These are phyloP conservation scores for Tryphoninae sp. DNA, from an alignment of 2,888 invertebrate genomes.

Conservation along the genomic window DNA sequence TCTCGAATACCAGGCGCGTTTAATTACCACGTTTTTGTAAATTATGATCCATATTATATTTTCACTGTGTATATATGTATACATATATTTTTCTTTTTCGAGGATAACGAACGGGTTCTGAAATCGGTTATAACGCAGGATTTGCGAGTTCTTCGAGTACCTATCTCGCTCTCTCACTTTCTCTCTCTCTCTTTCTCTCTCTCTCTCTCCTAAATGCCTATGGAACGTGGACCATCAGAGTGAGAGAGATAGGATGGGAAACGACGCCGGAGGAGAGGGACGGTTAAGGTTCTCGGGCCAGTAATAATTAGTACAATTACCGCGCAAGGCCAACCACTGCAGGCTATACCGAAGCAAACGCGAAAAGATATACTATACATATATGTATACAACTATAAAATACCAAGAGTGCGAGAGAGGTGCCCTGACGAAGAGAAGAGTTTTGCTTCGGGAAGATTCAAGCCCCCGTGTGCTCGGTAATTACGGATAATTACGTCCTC, in stretches of 20 bases:
- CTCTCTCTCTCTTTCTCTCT: slow-evolving; percentile 1
- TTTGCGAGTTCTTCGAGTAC: slow-evolving; percentile 61
- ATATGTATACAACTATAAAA: slow-evolving; percentile 50
- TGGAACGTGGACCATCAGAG: slow-evolving; percentile 33
- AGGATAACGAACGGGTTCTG: slow-evolving; percentile 66
- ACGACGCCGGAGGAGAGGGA: slow-evolving; percentile 53
- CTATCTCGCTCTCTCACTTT: slow-evolving; percentile 15
- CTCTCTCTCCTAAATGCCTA: slow-evolving; percentile 12
- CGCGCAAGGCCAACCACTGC: slow-evolving; percentile 79
- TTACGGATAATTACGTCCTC: slow-evolving; percentile 80
- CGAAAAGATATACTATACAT: slow-evolving; percentile 47
- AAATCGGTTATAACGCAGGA: slow-evolving; percentile 68
- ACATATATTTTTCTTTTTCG: slow-evolving; percentile 14
- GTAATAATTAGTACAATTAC: slow-evolving; percentile 81
- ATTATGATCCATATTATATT: slow-evolving; percentile 51
- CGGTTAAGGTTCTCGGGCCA: slow-evolving; percentile 64
- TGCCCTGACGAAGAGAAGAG: slow-evolving; percentile 47
- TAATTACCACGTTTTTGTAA: slow-evolving; percentile 52
- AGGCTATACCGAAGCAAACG: slow-evolving; percentile 67
- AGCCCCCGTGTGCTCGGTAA: slow-evolving; percentile 78
- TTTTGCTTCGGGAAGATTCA: slow-evolving; percentile 73
- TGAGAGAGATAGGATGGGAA: slow-evolving; percentile 66
- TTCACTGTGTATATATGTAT: slow-evolving; percentile 21
- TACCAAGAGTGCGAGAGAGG: slow-evolving; percentile 40
- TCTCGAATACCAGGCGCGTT: slow-evolving; percentile 19